These are phyloP conservation scores for Oegoconia quadripuncta DNA, from an alignment of 2,888 invertebrate species.

Conservation along the genomic window DNA sequence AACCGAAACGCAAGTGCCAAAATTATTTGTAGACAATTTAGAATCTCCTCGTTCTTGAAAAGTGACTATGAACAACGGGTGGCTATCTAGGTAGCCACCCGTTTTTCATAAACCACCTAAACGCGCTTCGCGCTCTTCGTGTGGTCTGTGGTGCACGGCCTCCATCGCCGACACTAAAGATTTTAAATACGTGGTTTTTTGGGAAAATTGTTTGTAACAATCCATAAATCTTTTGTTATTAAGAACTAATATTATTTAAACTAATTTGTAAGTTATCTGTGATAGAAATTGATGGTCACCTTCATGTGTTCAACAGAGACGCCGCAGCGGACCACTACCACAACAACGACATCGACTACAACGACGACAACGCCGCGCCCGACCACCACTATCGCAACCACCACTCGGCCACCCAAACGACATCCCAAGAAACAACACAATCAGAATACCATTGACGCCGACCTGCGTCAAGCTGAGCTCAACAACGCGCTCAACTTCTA, in stretches of 20 bases:
- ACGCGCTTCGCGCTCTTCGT: no score
- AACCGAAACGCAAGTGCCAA: no score
- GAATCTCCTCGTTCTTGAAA: no score
- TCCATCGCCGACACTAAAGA: no score
- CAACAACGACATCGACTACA: constrained; percentile 62
- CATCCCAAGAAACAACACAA: constrained; percentile 63
- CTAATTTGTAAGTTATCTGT: background rate
- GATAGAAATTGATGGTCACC: background rate
- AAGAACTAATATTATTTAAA: background rate
- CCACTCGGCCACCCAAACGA: constrained; percentile 58
- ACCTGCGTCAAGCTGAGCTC: constrained; percentile 52
- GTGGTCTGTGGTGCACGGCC: no score
- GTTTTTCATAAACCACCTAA: no score
- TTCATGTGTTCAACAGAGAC: constrained; percentile 57
- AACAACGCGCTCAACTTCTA: constrained; percentile 63
- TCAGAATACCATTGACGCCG: constrained; percentile 61
- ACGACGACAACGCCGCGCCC: constrained; percentile 53
- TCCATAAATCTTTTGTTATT: no score
- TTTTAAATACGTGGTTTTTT: background rate
- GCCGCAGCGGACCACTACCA: constrained; percentile 64
- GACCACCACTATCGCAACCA: constrained; percentile 45
- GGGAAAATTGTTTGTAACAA: no score
- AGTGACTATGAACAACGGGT: no score
- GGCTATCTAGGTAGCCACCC: no score
- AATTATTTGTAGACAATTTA: no score